Evolutionary conservation across 2,888 invertebrate genomes (phyloP).

Genomic region (Itoplectis maculator): DNA sequence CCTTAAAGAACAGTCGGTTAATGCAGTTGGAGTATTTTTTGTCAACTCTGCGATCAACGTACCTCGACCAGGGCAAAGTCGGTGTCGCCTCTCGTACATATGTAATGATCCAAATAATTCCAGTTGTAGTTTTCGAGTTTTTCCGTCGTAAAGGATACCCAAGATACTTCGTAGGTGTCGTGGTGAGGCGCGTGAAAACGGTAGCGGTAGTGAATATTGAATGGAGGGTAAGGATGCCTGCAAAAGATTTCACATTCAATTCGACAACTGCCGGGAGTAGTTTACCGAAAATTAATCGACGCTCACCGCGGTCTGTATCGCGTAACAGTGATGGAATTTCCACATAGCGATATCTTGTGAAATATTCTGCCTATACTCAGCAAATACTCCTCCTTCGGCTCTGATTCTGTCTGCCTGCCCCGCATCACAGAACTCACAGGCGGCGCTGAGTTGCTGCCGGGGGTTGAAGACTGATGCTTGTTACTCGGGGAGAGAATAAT

Average conservation of each 20-base stretch:
- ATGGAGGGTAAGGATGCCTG: slow-evolving; percentile 97
- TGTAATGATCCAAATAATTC: slow-evolving; percentile 99
- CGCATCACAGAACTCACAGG: slow-evolving; percentile 82
- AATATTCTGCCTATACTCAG: slow-evolving; percentile 98
- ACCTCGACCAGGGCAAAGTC: slow-evolving; percentile 96
- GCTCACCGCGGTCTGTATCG: slow-evolving; percentile 95
- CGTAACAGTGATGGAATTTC: slow-evolving; percentile 96
- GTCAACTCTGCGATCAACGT: slow-evolving; percentile 68
- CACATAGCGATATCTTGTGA: slow-evolving; percentile 94
- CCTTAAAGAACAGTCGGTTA: slow-evolving; percentile 84
- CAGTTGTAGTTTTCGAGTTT: slow-evolving; percentile 98
- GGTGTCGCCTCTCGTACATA: slow-evolving; percentile 96
- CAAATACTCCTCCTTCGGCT: slow-evolving; percentile 90
- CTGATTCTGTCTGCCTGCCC: slow-evolving; percentile 84
- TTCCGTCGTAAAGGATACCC: slow-evolving; percentile 97
- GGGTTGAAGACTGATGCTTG: slow-evolving; percentile 78
- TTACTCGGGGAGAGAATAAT: slow-evolving; percentile 87
- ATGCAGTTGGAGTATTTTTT: slow-evolving; percentile 20
- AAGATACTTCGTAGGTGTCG: slow-evolving; percentile 96
- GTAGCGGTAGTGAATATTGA: slow-evolving; percentile 96
- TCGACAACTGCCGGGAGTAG: too few relatives aligned
- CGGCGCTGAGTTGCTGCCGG: slow-evolving; percentile 77
- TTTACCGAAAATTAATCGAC: background rate
- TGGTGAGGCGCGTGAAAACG: slow-evolving; percentile 97
- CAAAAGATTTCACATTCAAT: slow-evolving; percentile 70